Evolutionary conservation across 2,113 vertebrate genomes (phyloP), one percentile per base, ranked within the genome.

Genomic region (Indri indri): DNA sequence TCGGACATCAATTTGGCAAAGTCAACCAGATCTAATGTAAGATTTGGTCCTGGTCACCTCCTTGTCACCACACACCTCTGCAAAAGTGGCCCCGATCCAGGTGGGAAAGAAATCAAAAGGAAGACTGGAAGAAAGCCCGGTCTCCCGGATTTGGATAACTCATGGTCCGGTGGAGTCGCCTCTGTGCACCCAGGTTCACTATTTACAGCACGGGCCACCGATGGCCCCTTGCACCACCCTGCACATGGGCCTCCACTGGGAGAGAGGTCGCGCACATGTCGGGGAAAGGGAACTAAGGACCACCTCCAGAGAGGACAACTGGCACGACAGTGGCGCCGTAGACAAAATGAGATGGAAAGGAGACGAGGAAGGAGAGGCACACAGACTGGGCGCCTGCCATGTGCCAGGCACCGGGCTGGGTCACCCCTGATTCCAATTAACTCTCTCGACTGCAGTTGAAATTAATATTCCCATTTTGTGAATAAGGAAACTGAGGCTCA

Each of bases 321-420:
- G 23, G 8, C 37, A 27, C 17, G 12, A 2, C 27, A 6, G 37
- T 5, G 16, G 59, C 11, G 20, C 59, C 12, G 34, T 1, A 37
- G 40, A 50, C 18, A 32, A 22, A 37, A 54, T 8, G 3, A 30
- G 20, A 17, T 1, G 8, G 47, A 3, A 25, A 8, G 76, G 50
- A 8, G n/a, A 6, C 0, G 1, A 14, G 54, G 6, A 42, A 14
- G n/a, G 9, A 37, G 4, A 25, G 1, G 6, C 25, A 12, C 7
- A 1, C 2, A 12, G 12, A 17, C 27, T 0, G 12, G 61, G 66
- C 0, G 2, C 40, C 52, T 4, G 14, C 30, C 42, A 2, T 2
- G 50, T 17, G 50, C 66, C 73, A 14, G 40, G 32, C 42, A 4
- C n/a, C 7, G 20, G 3, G 8, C 45, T 23, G 12, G 23, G 37